phyloP scores from a whole-genome alignment of 2,888 invertebrate genomes.

The Neoascia interrupta region DNA sequence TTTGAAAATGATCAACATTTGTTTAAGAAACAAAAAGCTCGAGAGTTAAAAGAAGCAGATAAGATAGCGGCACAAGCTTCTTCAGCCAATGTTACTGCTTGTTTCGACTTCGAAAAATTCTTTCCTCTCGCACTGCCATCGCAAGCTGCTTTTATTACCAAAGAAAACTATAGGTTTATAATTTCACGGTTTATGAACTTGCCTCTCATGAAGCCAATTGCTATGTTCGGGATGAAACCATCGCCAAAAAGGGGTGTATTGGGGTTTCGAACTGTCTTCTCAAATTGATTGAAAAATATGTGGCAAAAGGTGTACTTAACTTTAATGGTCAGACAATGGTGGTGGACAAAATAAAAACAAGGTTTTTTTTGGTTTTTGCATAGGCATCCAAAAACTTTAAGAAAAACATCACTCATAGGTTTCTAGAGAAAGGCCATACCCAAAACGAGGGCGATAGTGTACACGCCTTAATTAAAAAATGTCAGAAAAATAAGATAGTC shows the following conservation, averaged over 20 bases:
- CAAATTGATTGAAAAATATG: slow-evolving; percentile 45
- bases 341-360: slow-evolving; percentile 42
- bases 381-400: slow-evolving; percentile 31
- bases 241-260: slow-evolving; percentile 70
- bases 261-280: slow-evolving; percentile 70
- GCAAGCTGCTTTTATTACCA: slow-evolving; percentile 16
- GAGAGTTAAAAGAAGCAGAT: too few relatives aligned
- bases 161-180: slow-evolving; percentile 60
- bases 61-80: too few relatives aligned
- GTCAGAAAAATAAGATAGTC: too few relatives aligned
- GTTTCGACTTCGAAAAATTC: too few relatives aligned
- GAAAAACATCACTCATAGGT: slow-evolving; percentile 49
- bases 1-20: slow-evolving; percentile 5
- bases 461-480: too few relatives aligned
- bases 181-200: slow-evolving; percentile 69
- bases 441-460: slow-evolving; percentile 51
- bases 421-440: slow-evolving; percentile 16
- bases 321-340: slow-evolving; percentile 65
- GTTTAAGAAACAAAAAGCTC: neutral
- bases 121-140: too few relatives aligned
- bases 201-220: slow-evolving; percentile 11
- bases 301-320: slow-evolving; percentile 30
- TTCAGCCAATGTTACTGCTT: too few relatives aligned
- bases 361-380: slow-evolving; percentile 42
- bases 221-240: too few relatives aligned